Conservation (phyloP, 2,113 vertebrate genomes). For the Gadus macrocephalus region DNA sequence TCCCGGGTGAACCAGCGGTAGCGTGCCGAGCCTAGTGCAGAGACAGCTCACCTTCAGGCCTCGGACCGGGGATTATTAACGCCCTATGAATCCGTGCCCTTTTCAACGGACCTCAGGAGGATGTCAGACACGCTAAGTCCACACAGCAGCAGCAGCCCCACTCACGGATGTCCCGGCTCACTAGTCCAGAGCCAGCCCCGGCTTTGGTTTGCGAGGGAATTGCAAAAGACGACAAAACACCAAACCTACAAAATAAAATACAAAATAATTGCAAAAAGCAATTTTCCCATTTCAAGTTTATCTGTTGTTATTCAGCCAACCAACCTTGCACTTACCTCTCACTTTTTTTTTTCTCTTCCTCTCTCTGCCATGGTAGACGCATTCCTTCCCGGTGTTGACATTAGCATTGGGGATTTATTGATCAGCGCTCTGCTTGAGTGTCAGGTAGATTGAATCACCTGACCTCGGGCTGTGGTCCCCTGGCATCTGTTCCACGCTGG, state of each 20-base stretch:
- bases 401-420: constrained; percentile 54
- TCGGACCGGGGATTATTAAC: constrained; percentile 42
- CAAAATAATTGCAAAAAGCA: constrained; percentile 32
- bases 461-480: constrained; percentile 41
- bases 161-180: too few species aligned
- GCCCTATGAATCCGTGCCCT: constrained; percentile 42
- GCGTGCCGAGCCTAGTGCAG: constrained; percentile 16
- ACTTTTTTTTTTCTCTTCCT: constrained; percentile 7
- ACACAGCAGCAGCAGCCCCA: too few species aligned
- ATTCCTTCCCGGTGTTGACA: constrained; percentile 47
- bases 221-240: constrained; percentile 3
- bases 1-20: too few species aligned
- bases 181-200: too few species aligned
- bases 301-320: constrained; percentile 29
- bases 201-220: too few species aligned
- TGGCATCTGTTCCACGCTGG: constrained; percentile 24
- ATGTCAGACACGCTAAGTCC: constrained; percentile 50
- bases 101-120: constrained; percentile 49
- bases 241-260: constrained; percentile 25
- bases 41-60: constrained; percentile 51
- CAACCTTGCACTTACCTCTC: constrained; percentile 9
- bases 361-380: constrained; percentile 33
- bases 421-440: constrained; percentile 51
- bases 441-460: constrained; percentile 66
- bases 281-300: constrained; percentile 49